phyloP scores from a whole-genome alignment of 2,888 invertebrate genomes.

The Hirtodrosophila duncani region DNA sequence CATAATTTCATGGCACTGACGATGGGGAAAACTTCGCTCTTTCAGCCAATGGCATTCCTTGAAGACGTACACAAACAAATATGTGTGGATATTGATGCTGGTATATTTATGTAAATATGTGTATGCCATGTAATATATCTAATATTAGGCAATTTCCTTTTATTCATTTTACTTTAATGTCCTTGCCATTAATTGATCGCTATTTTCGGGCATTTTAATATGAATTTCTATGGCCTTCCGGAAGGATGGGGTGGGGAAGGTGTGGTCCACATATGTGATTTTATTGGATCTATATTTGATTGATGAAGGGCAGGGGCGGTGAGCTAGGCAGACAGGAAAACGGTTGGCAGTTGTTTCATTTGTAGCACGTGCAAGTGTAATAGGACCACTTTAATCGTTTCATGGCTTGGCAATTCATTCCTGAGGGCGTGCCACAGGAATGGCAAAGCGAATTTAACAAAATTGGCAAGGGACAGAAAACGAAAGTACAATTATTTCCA shows the following conservation, averaged over 20 bases:
- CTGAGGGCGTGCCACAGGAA: too few relatives aligned
- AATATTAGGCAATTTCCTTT: slow-evolving; percentile 1
- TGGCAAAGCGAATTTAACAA: too few relatives aligned
- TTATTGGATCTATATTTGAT: slow-evolving; percentile 43
- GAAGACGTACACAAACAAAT: not conserved
- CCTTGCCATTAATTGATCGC: slow-evolving; percentile 3
- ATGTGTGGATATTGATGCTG: slow-evolving; percentile 7
- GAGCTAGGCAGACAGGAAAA: not conserved
- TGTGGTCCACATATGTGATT: slow-evolving; percentile 33
- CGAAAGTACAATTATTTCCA: slow-evolving; percentile 21
- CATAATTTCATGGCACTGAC: slow-evolving; percentile 44
- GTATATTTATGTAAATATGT: too few relatives aligned
- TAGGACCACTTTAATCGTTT: slow-evolving; percentile 27
- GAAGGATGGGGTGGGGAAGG: slow-evolving; percentile 17
- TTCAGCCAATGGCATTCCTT: not conserved
- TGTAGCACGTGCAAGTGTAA: slow-evolving; percentile 1
- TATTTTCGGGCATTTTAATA: slow-evolving; percentile 18
- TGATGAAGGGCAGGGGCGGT: slow-evolving; percentile 19
- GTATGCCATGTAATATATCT: too few relatives aligned
- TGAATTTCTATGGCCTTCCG: slow-evolving; percentile 9
- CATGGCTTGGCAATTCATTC: slow-evolving; percentile 13
- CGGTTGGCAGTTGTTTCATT: not conserved
- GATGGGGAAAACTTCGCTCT: slow-evolving; percentile 21
- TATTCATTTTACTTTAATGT: slow-evolving; percentile 40
- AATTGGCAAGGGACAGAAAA: slow-evolving; percentile 19